Evolutionary conservation across 2,797 vertebrate species (phyloP).

Genomic region (Artibeus jamaicensis): DNA sequence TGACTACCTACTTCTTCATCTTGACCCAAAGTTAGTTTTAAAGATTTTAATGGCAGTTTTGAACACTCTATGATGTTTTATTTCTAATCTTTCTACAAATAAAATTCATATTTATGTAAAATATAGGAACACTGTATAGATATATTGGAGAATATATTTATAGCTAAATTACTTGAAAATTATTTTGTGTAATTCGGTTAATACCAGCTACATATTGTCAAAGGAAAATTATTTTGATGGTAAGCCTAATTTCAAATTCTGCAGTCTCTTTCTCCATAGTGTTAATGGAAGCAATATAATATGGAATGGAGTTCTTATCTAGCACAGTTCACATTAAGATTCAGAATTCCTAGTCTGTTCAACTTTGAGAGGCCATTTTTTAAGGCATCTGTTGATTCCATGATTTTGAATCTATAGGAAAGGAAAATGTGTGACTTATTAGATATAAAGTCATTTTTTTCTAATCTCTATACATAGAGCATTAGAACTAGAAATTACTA

Average conservation of each 20-base stretch:
- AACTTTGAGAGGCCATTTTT: not conserved
- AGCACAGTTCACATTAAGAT: not conserved
- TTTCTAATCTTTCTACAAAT: conserved; percentile 30
- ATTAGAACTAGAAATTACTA: not conserved
- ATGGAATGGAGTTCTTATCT: not conserved
- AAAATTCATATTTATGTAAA: conserved; percentile 17
- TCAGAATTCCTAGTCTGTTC: not conserved
- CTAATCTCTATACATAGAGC: not conserved
- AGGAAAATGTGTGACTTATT: not conserved
- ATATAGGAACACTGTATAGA: not conserved
- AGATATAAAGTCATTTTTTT: not conserved
- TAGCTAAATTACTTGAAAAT: not conserved
- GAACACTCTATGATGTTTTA: not conserved
- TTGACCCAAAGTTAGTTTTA: not conserved
- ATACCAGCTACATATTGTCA: not conserved
- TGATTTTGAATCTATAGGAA: not conserved
- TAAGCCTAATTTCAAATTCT: conserved; percentile 6
- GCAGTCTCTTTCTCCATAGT: not conserved
- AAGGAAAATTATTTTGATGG: conserved; percentile 39
- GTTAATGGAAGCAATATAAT: not conserved
- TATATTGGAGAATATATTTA: not conserved
- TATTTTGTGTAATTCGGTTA: conserved; percentile 36
- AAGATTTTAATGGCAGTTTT: conserved; percentile 45
- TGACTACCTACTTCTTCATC: too few species aligned
- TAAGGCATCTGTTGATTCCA: not conserved